Evolutionary conservation across 2,113 vertebrate genomes (phyloP).

Genomic region (Orthonyx spaldingii): DNA sequence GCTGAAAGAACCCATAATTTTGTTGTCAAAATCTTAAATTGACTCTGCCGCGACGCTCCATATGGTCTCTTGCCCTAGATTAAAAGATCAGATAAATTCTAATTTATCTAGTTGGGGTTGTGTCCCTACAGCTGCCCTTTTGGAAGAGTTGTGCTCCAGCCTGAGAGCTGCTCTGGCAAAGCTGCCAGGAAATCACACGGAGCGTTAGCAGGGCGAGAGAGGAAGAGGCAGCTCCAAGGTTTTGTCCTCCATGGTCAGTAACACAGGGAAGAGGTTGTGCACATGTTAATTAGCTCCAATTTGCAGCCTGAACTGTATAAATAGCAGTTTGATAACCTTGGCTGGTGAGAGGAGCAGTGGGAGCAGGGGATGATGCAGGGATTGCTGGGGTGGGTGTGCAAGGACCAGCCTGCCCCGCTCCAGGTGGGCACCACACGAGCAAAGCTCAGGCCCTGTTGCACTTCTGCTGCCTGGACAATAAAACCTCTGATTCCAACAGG

Average conservation of each 20-base stretch:
- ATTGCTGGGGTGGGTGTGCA: rapidly evolving
- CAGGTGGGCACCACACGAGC: rapidly evolving
- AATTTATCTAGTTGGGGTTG: not conserved
- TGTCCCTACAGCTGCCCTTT: not conserved
- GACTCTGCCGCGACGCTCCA: not conserved
- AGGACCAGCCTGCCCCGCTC: not conserved
- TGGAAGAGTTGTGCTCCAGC: not conserved
- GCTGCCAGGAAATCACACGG: not conserved
- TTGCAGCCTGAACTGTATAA: not conserved
- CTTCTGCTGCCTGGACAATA: not conserved
- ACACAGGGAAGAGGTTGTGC: not conserved
- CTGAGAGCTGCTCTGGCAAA: not conserved
- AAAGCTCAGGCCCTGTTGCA: not conserved
- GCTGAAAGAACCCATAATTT: constrained; percentile 7
- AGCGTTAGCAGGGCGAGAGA: rapidly evolving
- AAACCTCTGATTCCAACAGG: not conserved
- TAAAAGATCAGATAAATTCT: not conserved
- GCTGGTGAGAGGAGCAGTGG: not conserved
- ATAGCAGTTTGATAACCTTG: not conserved
- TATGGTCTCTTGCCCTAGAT: not conserved
- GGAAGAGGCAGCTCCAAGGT: not conserved
- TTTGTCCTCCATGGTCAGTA: not conserved
- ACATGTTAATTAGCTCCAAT: not conserved
- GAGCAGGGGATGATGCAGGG: not conserved
- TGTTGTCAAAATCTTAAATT: not conserved